These are phyloP conservation scores for Lepidurus packardi DNA, from an alignment of 1,140 invertebrate genomes.

Conservation along the genomic window DNA sequence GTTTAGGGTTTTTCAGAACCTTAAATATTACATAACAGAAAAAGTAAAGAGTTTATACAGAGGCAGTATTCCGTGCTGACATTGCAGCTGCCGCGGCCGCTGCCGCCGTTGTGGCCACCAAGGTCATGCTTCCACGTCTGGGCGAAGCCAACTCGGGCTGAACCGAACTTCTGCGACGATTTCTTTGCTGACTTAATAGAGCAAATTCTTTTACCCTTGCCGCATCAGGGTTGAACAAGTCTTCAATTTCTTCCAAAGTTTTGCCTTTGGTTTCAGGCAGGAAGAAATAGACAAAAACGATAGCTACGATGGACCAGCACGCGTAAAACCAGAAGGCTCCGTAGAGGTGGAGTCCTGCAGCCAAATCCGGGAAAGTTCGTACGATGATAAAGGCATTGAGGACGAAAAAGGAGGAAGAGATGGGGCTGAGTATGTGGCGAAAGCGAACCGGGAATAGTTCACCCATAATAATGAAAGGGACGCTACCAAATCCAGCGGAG, in stretches of 20 bases:
- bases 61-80: neutral
- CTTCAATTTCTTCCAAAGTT: constrained; percentile 33
- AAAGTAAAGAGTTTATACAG: neutral
- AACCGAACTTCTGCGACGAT: neutral
- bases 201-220: neutral
- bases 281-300: constrained; percentile 45
- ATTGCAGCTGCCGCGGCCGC: neutral
- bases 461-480: constrained; percentile 47
- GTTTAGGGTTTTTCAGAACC: no score
- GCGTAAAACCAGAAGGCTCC: constrained; percentile 48
- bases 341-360: constrained; percentile 40
- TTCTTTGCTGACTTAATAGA: neutral
- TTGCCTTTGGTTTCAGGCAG: constrained; percentile 36
- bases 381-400: constrained; percentile 45
- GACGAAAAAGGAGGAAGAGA: constrained; percentile 44
- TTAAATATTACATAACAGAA: no score
- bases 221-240: constrained; percentile 19
- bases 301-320: constrained; percentile 44
- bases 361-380: constrained; percentile 42
- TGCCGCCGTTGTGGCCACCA: neutral
- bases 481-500: constrained; percentile 47
- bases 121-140: neutral
- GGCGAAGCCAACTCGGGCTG: neutral
- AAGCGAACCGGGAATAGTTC: constrained; percentile 46
- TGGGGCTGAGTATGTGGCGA: constrained; percentile 42